These are phyloP conservation scores for Linyphia triangularis DNA, from an alignment of 2,888 invertebrate species.

Conservation along the genomic window DNA sequence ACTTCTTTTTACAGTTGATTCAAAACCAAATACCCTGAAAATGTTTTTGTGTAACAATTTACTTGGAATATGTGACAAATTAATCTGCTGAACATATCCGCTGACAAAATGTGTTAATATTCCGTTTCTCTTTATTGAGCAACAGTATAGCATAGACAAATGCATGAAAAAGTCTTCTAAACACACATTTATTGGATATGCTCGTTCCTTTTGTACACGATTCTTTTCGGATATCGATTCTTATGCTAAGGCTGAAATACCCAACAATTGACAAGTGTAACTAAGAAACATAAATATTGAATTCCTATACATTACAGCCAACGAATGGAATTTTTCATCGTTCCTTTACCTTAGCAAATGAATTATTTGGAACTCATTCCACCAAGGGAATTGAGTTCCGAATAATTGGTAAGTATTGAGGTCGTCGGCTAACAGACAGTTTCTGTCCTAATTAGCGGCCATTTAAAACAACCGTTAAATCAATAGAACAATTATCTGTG, in stretches of 20 bases:
- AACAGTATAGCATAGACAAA: conserved; percentile 9
- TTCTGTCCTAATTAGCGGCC: conserved; percentile 72
- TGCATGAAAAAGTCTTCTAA: conserved; percentile 14
- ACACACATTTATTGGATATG: conserved; percentile 10
- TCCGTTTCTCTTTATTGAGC: background rate
- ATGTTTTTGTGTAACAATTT: background rate
- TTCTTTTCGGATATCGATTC: conserved; percentile 41
- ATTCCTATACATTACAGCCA: conserved; percentile 57
- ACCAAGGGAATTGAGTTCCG: conserved; percentile 58
- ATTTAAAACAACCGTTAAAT: conserved; percentile 74
- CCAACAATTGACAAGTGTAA: conserved; percentile 51
- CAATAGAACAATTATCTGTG: conserved; percentile 74
- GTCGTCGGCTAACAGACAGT: conserved; percentile 60
- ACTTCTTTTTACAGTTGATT: no score
- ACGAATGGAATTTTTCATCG: conserved; percentile 68
- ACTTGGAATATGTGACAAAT: background rate
- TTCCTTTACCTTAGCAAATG: conserved; percentile 54
- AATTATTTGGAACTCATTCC: conserved; percentile 27
- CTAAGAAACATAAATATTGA: conserved; percentile 70
- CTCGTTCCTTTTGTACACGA: conserved; percentile 19
- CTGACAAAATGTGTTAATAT: conserved; percentile 3
- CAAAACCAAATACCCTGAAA: no score
- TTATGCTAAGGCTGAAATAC: conserved; percentile 25
- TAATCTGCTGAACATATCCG: background rate
- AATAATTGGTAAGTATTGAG: conserved; percentile 64